These are phyloP conservation scores for Formica aserva DNA, from an alignment of 2,888 invertebrate genomes.

Conservation along the genomic window DNA sequence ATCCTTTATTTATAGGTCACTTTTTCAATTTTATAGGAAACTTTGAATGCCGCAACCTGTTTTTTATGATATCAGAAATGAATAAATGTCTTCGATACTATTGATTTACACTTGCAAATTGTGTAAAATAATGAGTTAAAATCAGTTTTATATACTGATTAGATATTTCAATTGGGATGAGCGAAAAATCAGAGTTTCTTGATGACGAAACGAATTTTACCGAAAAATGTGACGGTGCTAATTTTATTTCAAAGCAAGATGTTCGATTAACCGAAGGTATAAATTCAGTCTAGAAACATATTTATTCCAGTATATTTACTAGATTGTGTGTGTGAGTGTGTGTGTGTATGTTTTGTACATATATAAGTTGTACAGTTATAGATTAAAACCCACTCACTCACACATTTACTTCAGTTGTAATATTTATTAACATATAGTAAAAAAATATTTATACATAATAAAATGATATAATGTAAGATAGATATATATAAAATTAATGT, in stretches of 20 bases:
- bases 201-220: background rate
- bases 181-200: slow-evolving; percentile 48
- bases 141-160: slow-evolving; percentile 16
- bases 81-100: background rate
- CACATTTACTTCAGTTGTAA: background rate
- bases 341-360: no score
- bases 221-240: background rate
- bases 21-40: slow-evolving; percentile 19
- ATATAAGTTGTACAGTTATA: background rate
- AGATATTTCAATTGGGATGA: slow-evolving; percentile 59
- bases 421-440: background rate
- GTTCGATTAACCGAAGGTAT: slow-evolving; percentile 51
- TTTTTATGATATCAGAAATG: background rate
- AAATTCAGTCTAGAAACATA: background rate
- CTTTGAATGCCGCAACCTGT: slow-evolving; percentile 32
- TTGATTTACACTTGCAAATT: slow-evolving; percentile 2
- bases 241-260: slow-evolving; percentile 18
- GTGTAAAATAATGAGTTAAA: slow-evolving; percentile 41
- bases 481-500: background rate
- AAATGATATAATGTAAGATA: background rate
- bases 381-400: background rate
- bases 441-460: background rate
- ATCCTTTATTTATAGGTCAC: background rate
- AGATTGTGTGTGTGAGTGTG: background rate
- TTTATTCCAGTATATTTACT: background rate